Percentiles rank a stretch among this genome's conserved stretches.
phyloP scores from a whole-genome alignment of 2,888 invertebrate genomes.

The Syrphus vitripennis region DNA sequence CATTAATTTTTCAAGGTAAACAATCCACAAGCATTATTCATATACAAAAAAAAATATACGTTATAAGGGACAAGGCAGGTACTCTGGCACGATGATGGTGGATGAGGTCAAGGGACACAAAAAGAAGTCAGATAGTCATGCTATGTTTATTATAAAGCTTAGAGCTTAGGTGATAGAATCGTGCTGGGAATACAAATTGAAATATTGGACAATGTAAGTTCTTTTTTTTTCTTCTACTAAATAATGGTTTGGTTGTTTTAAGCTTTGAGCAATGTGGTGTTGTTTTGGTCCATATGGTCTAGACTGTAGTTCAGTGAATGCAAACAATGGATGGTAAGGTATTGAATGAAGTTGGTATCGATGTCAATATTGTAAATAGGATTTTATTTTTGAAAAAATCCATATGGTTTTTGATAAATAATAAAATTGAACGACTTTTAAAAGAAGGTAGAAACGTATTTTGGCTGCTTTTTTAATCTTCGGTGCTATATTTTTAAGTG shows the following conservation, averaged over 20 bases:
- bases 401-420: too few relatives aligned
- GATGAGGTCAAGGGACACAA: background rate
- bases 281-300: background rate
- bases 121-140: background rate
- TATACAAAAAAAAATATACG: background rate
- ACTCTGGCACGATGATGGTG: background rate
- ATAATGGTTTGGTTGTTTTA: background rate
- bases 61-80: background rate
- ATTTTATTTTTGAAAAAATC: too few relatives aligned
- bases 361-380: too few relatives aligned
- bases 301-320: background rate
- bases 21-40: background rate
- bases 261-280: background rate
- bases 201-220: background rate
- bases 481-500: too few relatives aligned
- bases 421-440: too few relatives aligned
- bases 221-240: background rate
- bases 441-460: too few relatives aligned
- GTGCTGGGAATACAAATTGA: conserved; percentile 34
- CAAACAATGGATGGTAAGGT: background rate
- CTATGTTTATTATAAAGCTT: background rate
- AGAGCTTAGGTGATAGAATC: conserved; percentile 7
- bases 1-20: background rate
- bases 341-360: too few relatives aligned
- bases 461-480: too few relatives aligned